Percentiles rank a stretch among this genome's conserved stretches.
phyloP scores from a whole-genome alignment of 2,797 vertebrate genomes.

The Thalassophryne amazonica region DNA sequence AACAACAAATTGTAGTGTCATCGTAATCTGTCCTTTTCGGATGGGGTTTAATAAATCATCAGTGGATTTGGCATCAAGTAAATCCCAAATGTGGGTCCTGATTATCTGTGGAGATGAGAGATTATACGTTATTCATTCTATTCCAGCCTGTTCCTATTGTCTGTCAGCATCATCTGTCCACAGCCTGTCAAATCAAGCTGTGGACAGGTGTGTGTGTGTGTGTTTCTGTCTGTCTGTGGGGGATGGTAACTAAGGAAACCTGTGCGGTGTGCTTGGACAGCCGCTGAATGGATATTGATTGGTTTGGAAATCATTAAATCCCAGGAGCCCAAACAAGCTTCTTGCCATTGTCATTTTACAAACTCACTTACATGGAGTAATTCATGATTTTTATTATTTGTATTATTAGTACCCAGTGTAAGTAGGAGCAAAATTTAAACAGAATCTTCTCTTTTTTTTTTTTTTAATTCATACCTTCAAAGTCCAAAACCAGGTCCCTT shows the following conservation, averaged over 20 bases:
- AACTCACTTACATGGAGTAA: no score
- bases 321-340: constrained; percentile 17
- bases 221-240: constrained; percentile 8
- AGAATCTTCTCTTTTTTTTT: no score
- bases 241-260: constrained; percentile 29
- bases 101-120: not conserved
- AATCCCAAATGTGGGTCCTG: not conserved
- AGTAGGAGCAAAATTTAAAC: no score
- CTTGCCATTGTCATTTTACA: constrained; percentile 9
- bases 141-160: constrained; percentile 6
- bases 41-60: not conserved
- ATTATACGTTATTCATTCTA: not conserved
- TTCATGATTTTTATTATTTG: no score
- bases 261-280: constrained; percentile 36
- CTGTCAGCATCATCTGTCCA: constrained; percentile 5
- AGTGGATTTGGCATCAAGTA: not conserved
- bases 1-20: no score
- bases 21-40: not conserved
- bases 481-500: no score
- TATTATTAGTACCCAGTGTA: constrained; percentile 21
- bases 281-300: constrained; percentile 56
- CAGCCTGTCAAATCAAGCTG: constrained; percentile 7
- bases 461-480: no score
- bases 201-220: constrained; percentile 2
- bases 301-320: constrained; percentile 49